Base-by-base conservation (phyloP, 2,113 vertebrate genomes). In the Cynoglossus semilaevis region DNA sequence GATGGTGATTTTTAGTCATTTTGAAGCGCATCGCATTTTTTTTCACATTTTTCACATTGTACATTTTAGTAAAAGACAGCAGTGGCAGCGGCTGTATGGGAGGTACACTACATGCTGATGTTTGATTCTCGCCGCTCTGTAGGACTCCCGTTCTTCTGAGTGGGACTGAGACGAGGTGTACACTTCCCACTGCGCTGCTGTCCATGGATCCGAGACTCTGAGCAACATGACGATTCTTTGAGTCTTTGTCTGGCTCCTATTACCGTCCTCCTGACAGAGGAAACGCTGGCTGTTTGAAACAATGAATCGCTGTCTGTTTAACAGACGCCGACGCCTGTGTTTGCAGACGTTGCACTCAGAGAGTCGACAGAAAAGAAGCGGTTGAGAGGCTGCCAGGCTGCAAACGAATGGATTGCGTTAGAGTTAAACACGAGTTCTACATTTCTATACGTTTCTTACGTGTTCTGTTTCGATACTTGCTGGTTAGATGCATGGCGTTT, bases 231-330 rank as follows among this genome's bases (percentile, higher is more conserved):
- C 71, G 79, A 78, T 80, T 85, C 72, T 67, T 75, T 76, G 77
- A 67, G 70, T 79, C 77, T 71, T 80, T 74, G 72, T 72, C 52
- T 62, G 80, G 67, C 80, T 76, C 72, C 72, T 34, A 65, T 79
- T 82, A 79, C 60, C 64, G 35, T 36, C 60, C 66, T 58, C 63
- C 67, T 82, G 79, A 85, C 82, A 77, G 59, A 36, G 66, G 74
- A 73, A 82, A 76, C 79, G 67, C 82, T 50, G 61, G 46, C 66
- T 78, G 80, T 67, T 75, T 76, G 80, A 63, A 50, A 18, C 77
- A 66, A 74, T 82, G 82, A 77, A 76, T 83, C 80, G 70, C 55
- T 58, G 22, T 55, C 53, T 34, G 60, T 55, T 65, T 59, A 66
- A 78, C 58, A 61, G 64, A 38, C 19, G 51, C n/a, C 4, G 15